Percentiles rank a stretch among this genome's conserved stretches.
Conservation (phyloP, 1,140 invertebrate species). For the Drosophila seguyi region DNA sequence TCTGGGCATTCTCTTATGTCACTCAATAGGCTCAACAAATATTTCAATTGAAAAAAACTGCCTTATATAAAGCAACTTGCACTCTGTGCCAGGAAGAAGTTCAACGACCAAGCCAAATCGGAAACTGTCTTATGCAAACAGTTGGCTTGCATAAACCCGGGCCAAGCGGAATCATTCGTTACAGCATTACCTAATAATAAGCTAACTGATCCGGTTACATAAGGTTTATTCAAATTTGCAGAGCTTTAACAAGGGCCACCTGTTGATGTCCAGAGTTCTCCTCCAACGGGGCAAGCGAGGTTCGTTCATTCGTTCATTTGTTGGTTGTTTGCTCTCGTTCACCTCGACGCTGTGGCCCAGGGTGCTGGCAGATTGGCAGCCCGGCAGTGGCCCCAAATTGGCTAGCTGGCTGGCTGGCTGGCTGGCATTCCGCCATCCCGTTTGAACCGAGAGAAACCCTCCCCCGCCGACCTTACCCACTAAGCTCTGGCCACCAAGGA, state of each 20-base stretch:
- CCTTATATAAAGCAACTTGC: background rate
- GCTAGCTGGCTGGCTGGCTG: slow-evolving; percentile 18
- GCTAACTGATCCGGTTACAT: slow-evolving; percentile 24
- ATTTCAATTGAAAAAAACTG: background rate
- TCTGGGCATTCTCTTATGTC: background rate
- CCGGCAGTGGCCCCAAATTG: slow-evolving; percentile 37
- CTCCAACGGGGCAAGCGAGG: slow-evolving; percentile 1
- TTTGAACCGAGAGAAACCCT: background rate
- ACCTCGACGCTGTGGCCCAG: slow-evolving; percentile 29
- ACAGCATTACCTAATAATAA: slow-evolving; percentile 32
- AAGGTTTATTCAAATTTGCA: slow-evolving; percentile 30
- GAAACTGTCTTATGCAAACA: slow-evolving; percentile 19
- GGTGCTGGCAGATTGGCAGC: slow-evolving; percentile 22
- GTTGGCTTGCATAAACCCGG: slow-evolving; percentile 10
- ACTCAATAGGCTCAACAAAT: background rate
- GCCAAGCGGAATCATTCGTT: slow-evolving; percentile 3
- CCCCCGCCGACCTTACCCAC: background rate
- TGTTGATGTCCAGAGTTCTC: slow-evolving; percentile 6
- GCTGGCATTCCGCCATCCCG: slow-evolving; percentile 15
- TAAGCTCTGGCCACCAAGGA: slow-evolving; percentile 23
- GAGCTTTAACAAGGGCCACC: slow-evolving; percentile 25
- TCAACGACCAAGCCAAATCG: slow-evolving; percentile 24
- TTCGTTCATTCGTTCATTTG: slow-evolving; percentile 18
- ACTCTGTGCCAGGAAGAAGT: background rate
- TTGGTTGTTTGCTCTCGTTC: slow-evolving; percentile 41